Base-by-base conservation (phyloP, 2,113 vertebrate species). In the Cacatua alba region DNA sequence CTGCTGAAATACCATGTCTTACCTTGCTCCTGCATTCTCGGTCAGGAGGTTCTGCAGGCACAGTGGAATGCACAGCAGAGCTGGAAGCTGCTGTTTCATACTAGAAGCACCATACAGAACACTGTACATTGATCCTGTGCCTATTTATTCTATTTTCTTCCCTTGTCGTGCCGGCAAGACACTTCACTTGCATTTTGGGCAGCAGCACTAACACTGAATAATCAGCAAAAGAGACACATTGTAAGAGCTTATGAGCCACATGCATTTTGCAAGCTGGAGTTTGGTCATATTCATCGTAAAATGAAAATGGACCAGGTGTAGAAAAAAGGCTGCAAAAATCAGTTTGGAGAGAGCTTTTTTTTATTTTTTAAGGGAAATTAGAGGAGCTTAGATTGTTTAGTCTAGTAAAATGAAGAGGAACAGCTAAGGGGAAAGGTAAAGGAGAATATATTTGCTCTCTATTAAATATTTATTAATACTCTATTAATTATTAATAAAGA, bases 391-490 rank as follows among this genome's bases (percentile, higher is more conserved):
- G 88, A 57, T 90, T 95, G 72, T 92, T 96, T 93, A 70, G 90
- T 51, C 64, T 70, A 94, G 80, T 20, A 95, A 96, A 94, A 96
- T 70, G 76, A 86, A 82, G 71, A 26, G 67, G 74, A 88, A 86
- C 9, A 88, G 86, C 83, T 84, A 86, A 88, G 43, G 51, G 35
- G 88, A 93, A 94, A 95, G 86, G 95, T 94, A 94, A 96, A 39
- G 46, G 41, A 93, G 72, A 60, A 92, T 92, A 68, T 83, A 86
- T 96, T 96, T 95, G 91, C 80, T 90, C 77, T 94, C 76, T 55
- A 88, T 96, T 92, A 97, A 96, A 95, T 91, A 94, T 95, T 95
- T 91, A 96, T 95, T 95, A 92, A 86, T 53, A 67, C 16, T 49
- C 10, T 52, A 95, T 95, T 90, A 93, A 95, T 81, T 81, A 84